Evolutionary conservation across 2,888 invertebrate genomes (phyloP).

Genomic region (Pollenia amentaria): DNA sequence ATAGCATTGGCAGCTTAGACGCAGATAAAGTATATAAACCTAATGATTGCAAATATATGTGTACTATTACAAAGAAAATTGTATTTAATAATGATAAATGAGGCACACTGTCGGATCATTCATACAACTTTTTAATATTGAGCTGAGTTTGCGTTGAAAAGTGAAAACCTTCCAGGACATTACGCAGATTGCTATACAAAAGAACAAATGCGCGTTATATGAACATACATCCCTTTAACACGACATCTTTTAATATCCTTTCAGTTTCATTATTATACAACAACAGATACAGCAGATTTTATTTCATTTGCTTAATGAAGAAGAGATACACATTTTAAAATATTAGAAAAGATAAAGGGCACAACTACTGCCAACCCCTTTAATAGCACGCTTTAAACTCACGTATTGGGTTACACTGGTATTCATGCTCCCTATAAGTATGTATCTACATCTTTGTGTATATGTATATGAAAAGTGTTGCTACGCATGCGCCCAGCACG

Average conservation of each 20-base stretch:
- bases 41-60: conserved; percentile 29
- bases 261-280: conserved; percentile 36
- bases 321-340: conserved; percentile 55
- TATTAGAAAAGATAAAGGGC: conserved; percentile 45
- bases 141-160: conserved; percentile 37
- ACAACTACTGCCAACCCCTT: conserved; percentile 39
- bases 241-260: conserved; percentile 57
- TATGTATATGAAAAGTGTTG: conserved; percentile 14
- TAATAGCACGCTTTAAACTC: conserved; percentile 67
- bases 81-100: conserved; percentile 69
- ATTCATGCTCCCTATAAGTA: neutral
- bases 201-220: conserved; percentile 22
- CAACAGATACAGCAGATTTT: conserved; percentile 10
- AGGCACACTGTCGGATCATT: conserved; percentile 10
- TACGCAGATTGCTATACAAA: conserved; percentile 46
- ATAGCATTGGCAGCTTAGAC: too few relatives aligned
- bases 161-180: conserved; percentile 53
- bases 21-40: neutral
- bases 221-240: conserved; percentile 52
- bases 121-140: conserved; percentile 11
- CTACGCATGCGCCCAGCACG: conserved; percentile 73
- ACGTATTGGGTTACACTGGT: conserved; percentile 64
- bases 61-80: conserved; percentile 25
- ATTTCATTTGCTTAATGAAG: conserved; percentile 5
- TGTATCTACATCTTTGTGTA: neutral